A percentile compares a stretch with the other conserved stretches of the same genome.
phyloP scores from a whole-genome alignment of 2,797 vertebrate species.

The Coregonus suidteri region DNA sequence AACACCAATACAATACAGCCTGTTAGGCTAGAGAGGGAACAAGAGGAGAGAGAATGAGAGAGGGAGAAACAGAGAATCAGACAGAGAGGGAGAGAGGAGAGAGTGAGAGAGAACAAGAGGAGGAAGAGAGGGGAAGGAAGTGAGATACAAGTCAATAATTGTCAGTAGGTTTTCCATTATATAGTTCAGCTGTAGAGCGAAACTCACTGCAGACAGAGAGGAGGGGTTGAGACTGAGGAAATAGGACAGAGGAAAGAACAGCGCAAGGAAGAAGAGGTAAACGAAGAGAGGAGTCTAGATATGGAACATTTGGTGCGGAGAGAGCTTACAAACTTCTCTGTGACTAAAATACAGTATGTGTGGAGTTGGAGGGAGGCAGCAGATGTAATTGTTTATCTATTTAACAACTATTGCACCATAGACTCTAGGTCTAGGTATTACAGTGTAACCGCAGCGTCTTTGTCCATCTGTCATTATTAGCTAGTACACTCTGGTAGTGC shows the following conservation, averaged over 20 bases:
- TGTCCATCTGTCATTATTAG: not conserved
- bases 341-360: too few species aligned
- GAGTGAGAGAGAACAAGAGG: slow-evolving; percentile 20
- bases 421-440: not conserved
- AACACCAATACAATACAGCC: slow-evolving; percentile 56
- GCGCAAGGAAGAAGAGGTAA: not conserved
- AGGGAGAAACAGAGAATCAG: too few species aligned
- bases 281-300: too few species aligned
- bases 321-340: too few species aligned
- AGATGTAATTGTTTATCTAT: not conserved
- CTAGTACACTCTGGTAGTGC: not conserved
- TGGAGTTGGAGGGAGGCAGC: slow-evolving; percentile 27
- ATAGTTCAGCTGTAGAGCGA: slow-evolving; percentile 4
- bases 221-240: not conserved
- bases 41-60: too few species aligned
- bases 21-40: slow-evolving; percentile 21
- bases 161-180: slow-evolving; percentile 34
- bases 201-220: slow-evolving; percentile 5
- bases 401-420: too few species aligned
- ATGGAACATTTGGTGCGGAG: too few species aligned
- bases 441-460: too few species aligned
- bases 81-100: slow-evolving; percentile 4
- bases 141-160: slow-evolving; percentile 34
- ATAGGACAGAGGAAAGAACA: slow-evolving; percentile 10
- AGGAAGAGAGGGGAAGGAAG: not conserved